Conservation (phyloP, 2,797 vertebrate species). For the Tokudaia tokunoshimensis region DNA sequence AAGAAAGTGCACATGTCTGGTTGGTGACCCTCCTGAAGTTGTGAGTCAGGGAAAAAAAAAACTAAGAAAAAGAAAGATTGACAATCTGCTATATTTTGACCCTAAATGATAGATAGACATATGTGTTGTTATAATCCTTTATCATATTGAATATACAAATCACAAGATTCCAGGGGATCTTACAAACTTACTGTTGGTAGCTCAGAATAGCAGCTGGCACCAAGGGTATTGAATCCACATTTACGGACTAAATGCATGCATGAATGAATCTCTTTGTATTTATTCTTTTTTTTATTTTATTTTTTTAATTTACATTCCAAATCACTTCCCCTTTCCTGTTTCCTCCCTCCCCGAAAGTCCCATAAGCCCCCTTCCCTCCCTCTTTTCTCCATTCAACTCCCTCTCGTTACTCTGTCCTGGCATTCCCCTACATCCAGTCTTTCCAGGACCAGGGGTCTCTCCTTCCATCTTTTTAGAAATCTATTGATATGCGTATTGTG, state of each 20-base stretch:
- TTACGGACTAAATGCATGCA: neutral
- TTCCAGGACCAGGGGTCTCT: too few relatives aligned
- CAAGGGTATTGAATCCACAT: neutral
- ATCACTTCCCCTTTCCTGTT: too few relatives aligned
- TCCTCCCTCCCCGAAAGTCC: too few relatives aligned
- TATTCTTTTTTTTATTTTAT: too few relatives aligned
- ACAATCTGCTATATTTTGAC: neutral
- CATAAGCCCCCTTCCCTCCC: too few relatives aligned
- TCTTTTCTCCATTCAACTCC: too few relatives aligned
- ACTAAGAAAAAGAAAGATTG: neutral
- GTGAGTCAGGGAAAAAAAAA: neutral
- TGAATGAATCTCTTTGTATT: neutral
- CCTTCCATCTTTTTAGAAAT: too few relatives aligned
- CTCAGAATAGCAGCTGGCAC: neutral
- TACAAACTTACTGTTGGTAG: neutral
- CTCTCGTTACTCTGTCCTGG: too few relatives aligned
- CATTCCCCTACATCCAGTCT: too few relatives aligned
- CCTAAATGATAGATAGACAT: neutral
- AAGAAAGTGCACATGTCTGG: neutral
- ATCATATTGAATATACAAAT: slow-evolving; percentile 45
- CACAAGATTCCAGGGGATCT: neutral
- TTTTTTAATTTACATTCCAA: too few relatives aligned
- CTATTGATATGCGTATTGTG: too few relatives aligned
- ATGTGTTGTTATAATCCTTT: neutral
- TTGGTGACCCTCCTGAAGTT: neutral